Conservation (phyloP, 2,113 vertebrate species). For the Pelmatolapia mariae region DNA sequence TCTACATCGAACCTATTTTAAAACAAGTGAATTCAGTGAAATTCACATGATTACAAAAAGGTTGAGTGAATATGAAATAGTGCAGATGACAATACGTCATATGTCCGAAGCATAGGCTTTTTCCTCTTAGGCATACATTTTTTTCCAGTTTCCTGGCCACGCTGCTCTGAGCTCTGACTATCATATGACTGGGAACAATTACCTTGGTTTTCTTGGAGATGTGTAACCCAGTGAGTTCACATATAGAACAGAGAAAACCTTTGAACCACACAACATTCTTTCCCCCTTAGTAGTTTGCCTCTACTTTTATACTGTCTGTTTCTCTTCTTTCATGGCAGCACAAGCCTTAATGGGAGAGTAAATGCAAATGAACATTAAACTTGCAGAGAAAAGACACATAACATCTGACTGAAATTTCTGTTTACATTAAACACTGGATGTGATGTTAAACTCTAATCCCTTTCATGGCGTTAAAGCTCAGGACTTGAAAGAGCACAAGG, state of each 20-base stretch:
- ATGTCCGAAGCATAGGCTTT: not conserved
- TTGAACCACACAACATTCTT: not conserved
- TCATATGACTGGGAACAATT: slow-evolving; percentile 38
- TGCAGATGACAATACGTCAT: not conserved
- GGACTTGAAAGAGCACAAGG: not conserved
- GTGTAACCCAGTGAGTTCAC: not conserved
- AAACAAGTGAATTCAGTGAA: not conserved
- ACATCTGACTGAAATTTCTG: not conserved
- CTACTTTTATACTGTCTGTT: not conserved
- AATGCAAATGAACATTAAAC: not conserved
- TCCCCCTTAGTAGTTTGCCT: not conserved
- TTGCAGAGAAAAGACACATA: not conserved
- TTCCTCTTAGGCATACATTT: not conserved
- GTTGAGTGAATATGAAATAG: not conserved
- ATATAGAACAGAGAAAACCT: not conserved
- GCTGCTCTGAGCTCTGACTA: slow-evolving; percentile 11
- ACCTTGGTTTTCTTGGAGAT: not conserved
- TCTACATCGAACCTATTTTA: not conserved
- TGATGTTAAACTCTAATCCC: slow-evolving; percentile 15
- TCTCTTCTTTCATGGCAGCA: not conserved
- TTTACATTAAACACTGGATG: slow-evolving; percentile 19
- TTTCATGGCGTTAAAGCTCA: slow-evolving; percentile 24
- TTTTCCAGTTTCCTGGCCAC: not conserved
- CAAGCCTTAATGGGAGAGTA: not conserved
- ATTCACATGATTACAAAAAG: not conserved